Evolutionary conservation across 2,797 vertebrate genomes (phyloP), one percentile per base, ranked within the genome.

Genomic region (Fundulus diaphanus): DNA sequence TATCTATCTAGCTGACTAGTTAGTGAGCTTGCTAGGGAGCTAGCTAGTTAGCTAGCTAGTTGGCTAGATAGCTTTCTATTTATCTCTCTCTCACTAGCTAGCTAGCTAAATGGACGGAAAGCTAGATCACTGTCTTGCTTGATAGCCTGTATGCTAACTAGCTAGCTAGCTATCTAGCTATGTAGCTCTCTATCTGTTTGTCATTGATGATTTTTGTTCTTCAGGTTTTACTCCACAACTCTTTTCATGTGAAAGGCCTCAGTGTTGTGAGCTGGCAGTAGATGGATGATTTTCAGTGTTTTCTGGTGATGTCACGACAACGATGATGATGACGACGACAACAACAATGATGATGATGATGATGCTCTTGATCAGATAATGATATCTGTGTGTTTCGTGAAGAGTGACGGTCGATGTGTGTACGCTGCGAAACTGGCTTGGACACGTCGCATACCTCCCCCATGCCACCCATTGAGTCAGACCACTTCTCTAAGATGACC

Each of bases 51-150:
- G 44, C 31, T 46, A 44, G 35, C 54, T 63, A 95, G 95, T 81
- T 87, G 75, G 88, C n/a, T 86, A 79, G 87, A 79, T 84, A 82
- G 85, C 91, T 95, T 95, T 86, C 82, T 85, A 76, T 84, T 96
- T 96, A 94, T 95, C 93, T 95, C 93, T 95, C 93, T 95, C 93
- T 96, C 15, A 48, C 95, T 15, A 20, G 56, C 6, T 31, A 59
- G 54, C 20, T 59, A 16, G 42, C 8, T 61, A 35, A 61, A 61
- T 20, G 20, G 31, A 67, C 18, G 16, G 65, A 29, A 46, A 48
- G 42, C 11, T 48, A 22, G 7, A 18, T 68, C 46, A 7, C 27
- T 20, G 16, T n/a, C 24, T 66, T 40, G 40, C 24, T 66, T 40
- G 37, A 42, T 44, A 2, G 22, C 27, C 5, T n/a, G 42, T 35